A percentile compares a stretch with the other conserved stretches of the same genome.
Evolutionary conservation across 2,888 invertebrate genomes (phyloP).

Genomic region (Muscina levida): DNA sequence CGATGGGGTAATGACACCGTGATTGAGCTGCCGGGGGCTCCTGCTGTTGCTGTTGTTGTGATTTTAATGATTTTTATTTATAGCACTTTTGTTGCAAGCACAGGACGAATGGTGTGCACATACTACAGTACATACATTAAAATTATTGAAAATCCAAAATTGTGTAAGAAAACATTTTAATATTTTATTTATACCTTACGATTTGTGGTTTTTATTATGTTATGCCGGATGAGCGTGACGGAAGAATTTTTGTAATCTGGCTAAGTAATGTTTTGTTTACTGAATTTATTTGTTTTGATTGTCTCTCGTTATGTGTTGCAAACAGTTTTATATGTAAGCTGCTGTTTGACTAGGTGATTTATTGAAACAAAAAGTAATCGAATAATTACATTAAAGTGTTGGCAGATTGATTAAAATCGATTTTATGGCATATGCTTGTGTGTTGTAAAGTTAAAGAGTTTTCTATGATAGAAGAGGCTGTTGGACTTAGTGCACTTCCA

Average conservation of each 20-base stretch:
- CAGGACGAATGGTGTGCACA: background rate
- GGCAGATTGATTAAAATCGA: too few relatives aligned
- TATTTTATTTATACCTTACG: slow-evolving; percentile 26
- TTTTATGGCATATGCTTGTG: too few relatives aligned
- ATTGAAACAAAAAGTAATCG: slow-evolving; percentile 20
- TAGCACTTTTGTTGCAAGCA: slow-evolving; percentile 7
- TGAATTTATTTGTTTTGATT: background rate
- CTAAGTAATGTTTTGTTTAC: slow-evolving; percentile 20
- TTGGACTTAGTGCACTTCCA: too few relatives aligned
- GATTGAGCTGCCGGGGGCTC: slow-evolving; percentile 17
- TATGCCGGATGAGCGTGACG: slow-evolving; percentile 7
- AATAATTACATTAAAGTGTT: background rate
- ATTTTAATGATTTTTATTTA: slow-evolving; percentile 26
- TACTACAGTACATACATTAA: too few relatives aligned
- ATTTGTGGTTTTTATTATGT: slow-evolving; percentile 27
- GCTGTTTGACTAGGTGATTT: background rate
- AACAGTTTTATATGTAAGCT: slow-evolving; percentile 10
- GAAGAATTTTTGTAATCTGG: slow-evolving; percentile 5
- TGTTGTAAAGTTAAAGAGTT: too few relatives aligned
- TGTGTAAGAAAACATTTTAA: slow-evolving; percentile 10
- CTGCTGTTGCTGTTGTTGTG: slow-evolving; percentile 6
- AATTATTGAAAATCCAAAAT: slow-evolving; percentile 34
- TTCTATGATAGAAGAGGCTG: too few relatives aligned
- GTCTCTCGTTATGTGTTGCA: background rate
- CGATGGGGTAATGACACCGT: slow-evolving; percentile 11